phyloP scores from a whole-genome alignment of 2,888 invertebrate genomes.

The Tenthredo notha region DNA sequence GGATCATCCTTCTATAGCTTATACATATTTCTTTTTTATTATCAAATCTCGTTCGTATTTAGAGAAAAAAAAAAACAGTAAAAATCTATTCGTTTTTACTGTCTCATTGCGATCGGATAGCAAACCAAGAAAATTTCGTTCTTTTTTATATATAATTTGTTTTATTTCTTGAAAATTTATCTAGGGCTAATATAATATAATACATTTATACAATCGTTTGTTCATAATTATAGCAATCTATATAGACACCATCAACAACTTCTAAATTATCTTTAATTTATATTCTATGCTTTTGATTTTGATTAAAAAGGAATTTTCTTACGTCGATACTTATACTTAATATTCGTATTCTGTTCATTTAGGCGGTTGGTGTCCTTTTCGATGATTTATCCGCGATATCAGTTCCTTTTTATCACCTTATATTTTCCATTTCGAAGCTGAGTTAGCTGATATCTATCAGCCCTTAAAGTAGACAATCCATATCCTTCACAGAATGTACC shows the following conservation, averaged over 20 bases:
- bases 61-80: not conserved
- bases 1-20: too few species aligned
- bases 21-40: not conserved
- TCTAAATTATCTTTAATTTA: not conserved
- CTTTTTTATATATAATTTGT: not conserved
- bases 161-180: not conserved
- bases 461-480: slow-evolving; percentile 19
- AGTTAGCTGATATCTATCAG: slow-evolving; percentile 14
- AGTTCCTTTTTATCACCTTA: not conserved
- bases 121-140: not conserved
- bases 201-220: not conserved
- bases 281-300: not conserved
- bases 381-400: slow-evolving; percentile 5
- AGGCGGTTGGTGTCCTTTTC: not conserved
- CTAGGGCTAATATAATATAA: not conserved
- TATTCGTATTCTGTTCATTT: slow-evolving; percentile 12
- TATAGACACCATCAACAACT: not conserved
- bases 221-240: not conserved
- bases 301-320: not conserved
- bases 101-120: too few species aligned
- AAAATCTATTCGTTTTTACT: too few species aligned
- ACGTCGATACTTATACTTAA: slow-evolving; percentile 6
- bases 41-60: not conserved
- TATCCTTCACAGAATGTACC: slow-evolving; percentile 45
- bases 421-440: slow-evolving; percentile 1